Conservation (phyloP, 1,140 invertebrate genomes). For the Pentalonia nigronervosa region DNA sequence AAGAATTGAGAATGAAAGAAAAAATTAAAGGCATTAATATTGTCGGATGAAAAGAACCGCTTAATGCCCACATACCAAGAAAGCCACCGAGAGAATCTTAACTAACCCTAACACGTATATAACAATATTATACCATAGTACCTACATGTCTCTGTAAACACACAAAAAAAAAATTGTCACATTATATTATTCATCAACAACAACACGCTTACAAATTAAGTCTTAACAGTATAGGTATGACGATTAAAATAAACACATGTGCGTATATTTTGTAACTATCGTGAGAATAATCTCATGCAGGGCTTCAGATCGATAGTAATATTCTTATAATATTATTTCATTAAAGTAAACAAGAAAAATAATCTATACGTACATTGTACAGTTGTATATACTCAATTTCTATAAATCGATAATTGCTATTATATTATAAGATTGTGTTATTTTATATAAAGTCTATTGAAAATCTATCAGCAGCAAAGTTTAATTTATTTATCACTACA, state of each 20-base stretch:
- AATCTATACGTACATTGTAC: neutral
- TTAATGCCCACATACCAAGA: neutral
- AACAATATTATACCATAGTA: neutral
- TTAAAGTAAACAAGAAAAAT: neutral
- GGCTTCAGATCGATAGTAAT: neutral
- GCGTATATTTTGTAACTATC: neutral
- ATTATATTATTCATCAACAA: neutral
- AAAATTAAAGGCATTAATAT: neutral
- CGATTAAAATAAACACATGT: constrained; percentile 1
- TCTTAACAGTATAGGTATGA: constrained; percentile 12
- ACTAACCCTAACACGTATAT: neutral
- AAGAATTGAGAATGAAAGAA: neutral
- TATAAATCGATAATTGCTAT: neutral
- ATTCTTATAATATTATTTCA: neutral
- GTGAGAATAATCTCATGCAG: neutral
- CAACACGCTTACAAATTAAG: neutral
- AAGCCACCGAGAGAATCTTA: neutral
- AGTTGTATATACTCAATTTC: no score
- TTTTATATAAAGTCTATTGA: neutral
- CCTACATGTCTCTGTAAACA: neutral
- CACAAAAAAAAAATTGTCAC: neutral
- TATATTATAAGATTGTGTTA: neutral
- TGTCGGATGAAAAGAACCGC: neutral
- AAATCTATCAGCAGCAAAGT: neutral
- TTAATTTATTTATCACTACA: constrained; percentile 8